Evolutionary conservation across 2,888 invertebrate genomes (phyloP).

Genomic region (Neria commutata): DNA sequence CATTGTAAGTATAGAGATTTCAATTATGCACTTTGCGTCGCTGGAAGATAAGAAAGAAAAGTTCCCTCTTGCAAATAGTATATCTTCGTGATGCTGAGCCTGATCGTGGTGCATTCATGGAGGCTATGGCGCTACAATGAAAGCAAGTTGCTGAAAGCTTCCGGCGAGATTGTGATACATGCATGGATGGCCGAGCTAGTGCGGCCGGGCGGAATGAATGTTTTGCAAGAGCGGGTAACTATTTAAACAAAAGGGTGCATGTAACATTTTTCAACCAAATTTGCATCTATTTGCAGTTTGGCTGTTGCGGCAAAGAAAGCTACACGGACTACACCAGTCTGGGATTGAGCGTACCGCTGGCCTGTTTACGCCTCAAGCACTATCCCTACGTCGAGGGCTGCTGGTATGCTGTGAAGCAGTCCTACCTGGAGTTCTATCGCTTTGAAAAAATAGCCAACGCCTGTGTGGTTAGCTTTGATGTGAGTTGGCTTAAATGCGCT

Average conservation of each 20-base stretch:
- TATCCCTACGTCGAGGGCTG: slow-evolving; percentile 47
- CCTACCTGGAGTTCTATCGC: slow-evolving; percentile 40
- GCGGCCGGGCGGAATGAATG: slow-evolving; percentile 42
- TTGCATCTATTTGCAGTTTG: slow-evolving; percentile 3
- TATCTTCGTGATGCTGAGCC: slow-evolving; percentile 35
- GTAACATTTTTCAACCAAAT: not conserved
- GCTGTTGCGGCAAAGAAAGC: slow-evolving; percentile 48
- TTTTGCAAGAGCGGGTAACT: slow-evolving; percentile 43
- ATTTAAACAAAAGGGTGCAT: not conserved
- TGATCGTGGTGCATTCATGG: slow-evolving; percentile 46
- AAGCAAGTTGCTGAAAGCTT: slow-evolving; percentile 34
- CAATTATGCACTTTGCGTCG: not conserved
- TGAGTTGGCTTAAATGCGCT: slow-evolving; percentile 19
- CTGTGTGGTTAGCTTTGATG: slow-evolving; percentile 47
- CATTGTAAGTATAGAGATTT: slow-evolving; percentile 35
- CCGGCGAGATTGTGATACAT: slow-evolving; percentile 42
- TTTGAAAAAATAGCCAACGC: slow-evolving; percentile 45
- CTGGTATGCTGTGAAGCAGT: slow-evolving; percentile 38
- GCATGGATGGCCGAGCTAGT: slow-evolving; percentile 46
- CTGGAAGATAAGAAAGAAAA: not conserved
- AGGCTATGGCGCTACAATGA: slow-evolving; percentile 46
- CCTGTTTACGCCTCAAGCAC: slow-evolving; percentile 42
- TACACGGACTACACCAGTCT: slow-evolving; percentile 41
- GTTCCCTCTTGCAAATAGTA: slow-evolving; percentile 32
- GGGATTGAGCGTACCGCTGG: slow-evolving; percentile 37